Percentiles rank a stretch among this genome's conserved stretches.
phyloP scores from a whole-genome alignment of 2,113 vertebrate species.

The Oncorhynchus clarkii region DNA sequence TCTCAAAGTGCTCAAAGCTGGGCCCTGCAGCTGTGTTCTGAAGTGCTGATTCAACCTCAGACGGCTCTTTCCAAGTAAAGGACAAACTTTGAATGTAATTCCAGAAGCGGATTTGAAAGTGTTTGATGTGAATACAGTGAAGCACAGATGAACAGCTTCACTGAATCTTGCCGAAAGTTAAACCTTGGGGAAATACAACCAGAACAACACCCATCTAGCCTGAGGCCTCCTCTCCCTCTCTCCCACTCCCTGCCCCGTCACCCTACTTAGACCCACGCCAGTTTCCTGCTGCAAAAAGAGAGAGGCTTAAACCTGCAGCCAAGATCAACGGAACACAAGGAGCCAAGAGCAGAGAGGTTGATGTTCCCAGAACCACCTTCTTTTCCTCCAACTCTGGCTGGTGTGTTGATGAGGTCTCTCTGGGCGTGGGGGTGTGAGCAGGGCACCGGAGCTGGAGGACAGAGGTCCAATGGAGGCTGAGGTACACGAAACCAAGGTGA shows the following conservation, averaged over 20 bases:
- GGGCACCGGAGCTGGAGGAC: not conserved
- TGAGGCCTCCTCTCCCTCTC: slow-evolving; percentile 43
- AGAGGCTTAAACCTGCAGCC: slow-evolving; percentile 38
- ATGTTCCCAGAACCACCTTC: slow-evolving; percentile 50
- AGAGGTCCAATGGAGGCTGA: not conserved
- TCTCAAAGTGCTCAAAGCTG: not conserved
- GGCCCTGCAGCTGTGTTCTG: slow-evolving; percentile 10
- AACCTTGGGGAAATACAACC: slow-evolving; percentile 36
- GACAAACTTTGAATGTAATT: slow-evolving; percentile 38
- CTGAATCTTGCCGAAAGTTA: not conserved
- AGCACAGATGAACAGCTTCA: slow-evolving; percentile 44
- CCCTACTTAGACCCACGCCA: slow-evolving; percentile 26
- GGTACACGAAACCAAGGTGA: not conserved
- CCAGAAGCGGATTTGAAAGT: slow-evolving; percentile 26
- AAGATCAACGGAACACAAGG: slow-evolving; percentile 35
- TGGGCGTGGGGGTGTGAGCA: not conserved
- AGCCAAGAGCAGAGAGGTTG: slow-evolving; percentile 21
- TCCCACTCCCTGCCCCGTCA: slow-evolving; percentile 34
- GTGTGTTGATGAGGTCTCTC: slow-evolving; percentile 19
- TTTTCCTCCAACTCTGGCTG: slow-evolving; percentile 25
- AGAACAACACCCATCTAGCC: slow-evolving; percentile 59
- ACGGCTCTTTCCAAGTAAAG: slow-evolving; percentile 6
- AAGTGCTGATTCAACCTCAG: slow-evolving; percentile 7
- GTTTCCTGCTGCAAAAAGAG: slow-evolving; percentile 37
- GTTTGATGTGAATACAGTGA: slow-evolving; percentile 56